phyloP scores from a whole-genome alignment of 2,797 vertebrate species.

The Macropodus opercularis region DNA sequence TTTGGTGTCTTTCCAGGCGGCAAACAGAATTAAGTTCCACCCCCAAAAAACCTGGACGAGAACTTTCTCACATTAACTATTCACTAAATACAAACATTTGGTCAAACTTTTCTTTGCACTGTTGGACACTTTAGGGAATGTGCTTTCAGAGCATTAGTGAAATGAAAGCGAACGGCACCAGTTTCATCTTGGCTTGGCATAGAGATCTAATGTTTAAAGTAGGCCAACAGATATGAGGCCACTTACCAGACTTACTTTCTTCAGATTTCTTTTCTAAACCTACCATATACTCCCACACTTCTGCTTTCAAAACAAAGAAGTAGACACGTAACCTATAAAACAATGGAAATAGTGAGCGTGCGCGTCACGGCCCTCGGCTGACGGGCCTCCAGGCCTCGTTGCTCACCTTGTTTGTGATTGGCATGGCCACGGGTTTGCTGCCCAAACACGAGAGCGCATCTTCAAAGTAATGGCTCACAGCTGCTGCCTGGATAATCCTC shows the following conservation, averaged over 20 bases:
- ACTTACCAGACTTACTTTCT: no score
- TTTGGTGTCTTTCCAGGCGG: conserved; percentile 55
- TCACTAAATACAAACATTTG: neutral
- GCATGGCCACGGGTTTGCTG: conserved; percentile 79
- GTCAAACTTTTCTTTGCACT: neutral
- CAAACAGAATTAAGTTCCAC: conserved; percentile 25
- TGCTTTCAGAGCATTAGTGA: neutral
- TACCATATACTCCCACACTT: no score
- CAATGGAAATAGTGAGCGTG: conserved; percentile 30
- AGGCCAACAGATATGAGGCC: no score
- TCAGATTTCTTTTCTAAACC: no score
- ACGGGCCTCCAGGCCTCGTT: conserved; percentile 78
- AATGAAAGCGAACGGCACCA: neutral
- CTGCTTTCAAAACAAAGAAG: no score
- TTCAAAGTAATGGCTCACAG: conserved; percentile 97
- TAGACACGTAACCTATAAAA: no score
- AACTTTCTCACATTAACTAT: no score
- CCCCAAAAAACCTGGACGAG: neutral
- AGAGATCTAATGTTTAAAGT: no score
- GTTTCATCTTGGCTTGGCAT: neutral
- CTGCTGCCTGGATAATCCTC: conserved; percentile 89
- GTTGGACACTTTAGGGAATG: neutral
- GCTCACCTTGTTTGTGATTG: conserved; percentile 87
- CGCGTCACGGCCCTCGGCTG: conserved; percentile 69
- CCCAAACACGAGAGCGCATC: conserved; percentile 79